Conservation (phyloP, 2,888 invertebrate species). For the Anarsia innoxiella region DNA sequence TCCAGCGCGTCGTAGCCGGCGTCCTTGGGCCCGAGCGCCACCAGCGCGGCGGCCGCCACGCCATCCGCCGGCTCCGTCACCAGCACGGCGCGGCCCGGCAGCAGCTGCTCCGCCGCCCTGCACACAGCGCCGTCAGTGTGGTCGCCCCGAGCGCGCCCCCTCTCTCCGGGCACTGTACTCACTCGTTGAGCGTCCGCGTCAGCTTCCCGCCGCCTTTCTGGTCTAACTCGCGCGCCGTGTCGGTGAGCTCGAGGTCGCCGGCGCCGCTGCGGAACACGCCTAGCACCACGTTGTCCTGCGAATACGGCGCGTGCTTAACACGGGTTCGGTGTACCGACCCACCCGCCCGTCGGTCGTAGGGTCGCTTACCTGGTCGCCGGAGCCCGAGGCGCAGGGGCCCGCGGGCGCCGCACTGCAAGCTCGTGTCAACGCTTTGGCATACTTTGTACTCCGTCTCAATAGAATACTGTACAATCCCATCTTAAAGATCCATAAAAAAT, state of each 20-base stretch:
- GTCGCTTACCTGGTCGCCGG: not conserved
- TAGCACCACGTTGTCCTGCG: too few species aligned
- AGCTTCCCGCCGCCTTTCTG: conserved; percentile 69
- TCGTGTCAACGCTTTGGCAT: too few species aligned
- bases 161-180: conserved; percentile 24
- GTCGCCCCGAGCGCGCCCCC: not conserved
- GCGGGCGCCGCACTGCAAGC: conserved; percentile 2
- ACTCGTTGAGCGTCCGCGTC: conserved; percentile 64
- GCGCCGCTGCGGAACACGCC: not conserved
- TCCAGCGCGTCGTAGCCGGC: conserved; percentile 45
- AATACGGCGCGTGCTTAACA: too few species aligned
- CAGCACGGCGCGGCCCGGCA: conserved; percentile 46
- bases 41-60: conserved; percentile 43
- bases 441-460: too few species aligned
- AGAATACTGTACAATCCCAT: too few species aligned
- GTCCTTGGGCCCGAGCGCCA: conserved; percentile 40
- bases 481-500: too few species aligned
- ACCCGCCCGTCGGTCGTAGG: too few species aligned
- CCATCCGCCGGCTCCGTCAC: conserved; percentile 43
- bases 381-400: not conserved
- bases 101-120: conserved; percentile 40
- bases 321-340: too few species aligned
- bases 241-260: not conserved
- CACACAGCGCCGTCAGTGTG: not conserved
- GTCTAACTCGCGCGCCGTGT: conserved; percentile 36